A percentile compares a stretch with the other conserved stretches of the same genome.
phyloP scores from a whole-genome alignment of 2,888 invertebrate species.

The Seira ritae region DNA sequence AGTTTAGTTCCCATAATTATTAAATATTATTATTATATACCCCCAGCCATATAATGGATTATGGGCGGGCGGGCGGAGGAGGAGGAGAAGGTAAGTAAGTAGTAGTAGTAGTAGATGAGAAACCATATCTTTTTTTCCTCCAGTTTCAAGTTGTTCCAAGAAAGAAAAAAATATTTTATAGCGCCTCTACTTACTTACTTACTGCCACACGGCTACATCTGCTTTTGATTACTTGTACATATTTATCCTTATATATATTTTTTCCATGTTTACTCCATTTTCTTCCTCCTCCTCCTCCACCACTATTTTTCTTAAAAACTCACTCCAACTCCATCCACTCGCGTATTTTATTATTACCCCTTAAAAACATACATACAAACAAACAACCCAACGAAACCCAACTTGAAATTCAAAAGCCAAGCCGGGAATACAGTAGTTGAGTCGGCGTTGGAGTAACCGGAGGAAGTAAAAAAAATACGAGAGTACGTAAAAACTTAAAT shows the following conservation, averaged over 20 bases:
- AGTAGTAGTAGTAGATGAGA: no score
- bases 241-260: not conserved
- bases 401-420: not conserved
- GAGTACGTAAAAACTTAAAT: not conserved
- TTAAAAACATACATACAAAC: not conserved
- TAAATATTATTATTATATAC: not conserved
- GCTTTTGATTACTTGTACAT: constrained; percentile 49
- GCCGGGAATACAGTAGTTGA: no score
- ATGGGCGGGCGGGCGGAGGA: no score
- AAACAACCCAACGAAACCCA: no score
- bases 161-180: constrained; percentile 24
- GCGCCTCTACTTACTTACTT: no score
- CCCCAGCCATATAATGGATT: not conserved
- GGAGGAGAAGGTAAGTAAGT: not conserved
- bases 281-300: constrained; percentile 5
- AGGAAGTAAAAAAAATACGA: not conserved
- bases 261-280: constrained; percentile 22
- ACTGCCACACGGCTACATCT: constrained; percentile 46
- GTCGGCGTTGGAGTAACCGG: not conserved
- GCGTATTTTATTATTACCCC: not conserved
- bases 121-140: no score
- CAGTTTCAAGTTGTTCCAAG: constrained; percentile 6
- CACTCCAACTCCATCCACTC: no score
- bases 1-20: not conserved
- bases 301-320: not conserved